Base-by-base conservation (phyloP, 2,888 invertebrate genomes). In the Neuroscelio doddi region DNA sequence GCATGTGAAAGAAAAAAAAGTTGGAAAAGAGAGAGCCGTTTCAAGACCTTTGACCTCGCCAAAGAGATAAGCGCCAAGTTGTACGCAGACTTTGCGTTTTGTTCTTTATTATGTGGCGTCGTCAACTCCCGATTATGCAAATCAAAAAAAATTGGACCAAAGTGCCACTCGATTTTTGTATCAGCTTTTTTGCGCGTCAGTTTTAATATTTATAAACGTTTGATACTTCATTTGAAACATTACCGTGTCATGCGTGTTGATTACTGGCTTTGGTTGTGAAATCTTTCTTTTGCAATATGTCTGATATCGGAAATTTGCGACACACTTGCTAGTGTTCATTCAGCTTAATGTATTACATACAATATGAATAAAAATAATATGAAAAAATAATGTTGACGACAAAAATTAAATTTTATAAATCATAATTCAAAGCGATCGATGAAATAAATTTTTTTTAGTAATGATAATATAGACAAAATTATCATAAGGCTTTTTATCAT, bases 11-110 rank as follows among this genome's bases (percentile, higher is more conserved):
- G 38, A 34, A 50, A 46, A 64, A 68, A 50, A n/a, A 64, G 39
- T 68, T 39, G 57, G 47, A 52, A 64, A 65, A 62, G 56, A 55
- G 45, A 50, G 55, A 64, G 55, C 36, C 46, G 50, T 39, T 53
- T 52, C 44, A 51, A 26, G 63, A 65, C 52, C 68, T 63, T 64
- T 16, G 56, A 63, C 62, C 62, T 56, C 51, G 55, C 44, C 21
- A 44, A 57, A 41, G 14, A 52, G 62, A 68, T 68, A 65, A 68
- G 24, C n/a, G 1, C 4, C 30, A 9, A 30, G 30, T 9, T 30
- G 30, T 3, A 9, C 30, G 30, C 30, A 30, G 9, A 30, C 3
- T 9, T 30, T 30, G 30, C 8, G 9, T 30, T 9, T 10, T 30
- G 26, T 26, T 26, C 26, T 26, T 26, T 26, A 26, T 26, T 26